Base-by-base conservation (phyloP, 2,797 vertebrate species). In the Macrochelys suwanniensis region DNA sequence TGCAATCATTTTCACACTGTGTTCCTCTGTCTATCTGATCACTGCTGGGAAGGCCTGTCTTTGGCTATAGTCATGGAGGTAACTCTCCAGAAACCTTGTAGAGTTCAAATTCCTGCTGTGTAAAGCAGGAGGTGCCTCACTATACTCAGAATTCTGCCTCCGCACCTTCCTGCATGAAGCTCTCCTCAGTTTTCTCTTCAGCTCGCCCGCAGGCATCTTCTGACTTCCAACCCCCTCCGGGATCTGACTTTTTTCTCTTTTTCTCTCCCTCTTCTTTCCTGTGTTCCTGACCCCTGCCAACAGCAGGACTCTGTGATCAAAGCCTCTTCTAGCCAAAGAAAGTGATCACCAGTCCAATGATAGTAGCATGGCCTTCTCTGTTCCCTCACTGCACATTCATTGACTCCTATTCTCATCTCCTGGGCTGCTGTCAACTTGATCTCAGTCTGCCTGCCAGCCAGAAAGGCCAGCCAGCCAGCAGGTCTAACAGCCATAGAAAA, bases 391-490 rank as follows among this genome's bases (percentile, higher is more conserved):
- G 50, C 68, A 84, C 93, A 74, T 96, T 95, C 84, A 33, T 0
- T 89, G 90, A 71, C 85, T 80, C 10, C 65, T 91, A 80, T 65
- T 95, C 92, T 96, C 92, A 59, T 88, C 93, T 94, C 90, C 88
- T 80, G 0, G 4, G 0, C 80, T 17, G 4, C 88, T 95, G 83
- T 94, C 88, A 76, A 0, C 76, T 96, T 88, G 89, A 82, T 84
- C 82, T 89, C 86, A 80, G 11, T 89, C 59, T 57, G 6, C 26
- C 80, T 82, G 61, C 42, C 91, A 84, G 51, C 28, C 49, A 76
- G 51, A 37, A 45, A 6, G 54, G 76, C 42, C 78, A 84, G 94
- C 90, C 93, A 93, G 61, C 47, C 57, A 33, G 19, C 65, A 68
- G 19, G n/a, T 68, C 65, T 68, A 37, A 68, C n/a, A 42, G 17